Evolutionary conservation across 2,888 invertebrate species (phyloP), one percentile per base, ranked within the genome.

Genomic region (Philereme transversata): DNA sequence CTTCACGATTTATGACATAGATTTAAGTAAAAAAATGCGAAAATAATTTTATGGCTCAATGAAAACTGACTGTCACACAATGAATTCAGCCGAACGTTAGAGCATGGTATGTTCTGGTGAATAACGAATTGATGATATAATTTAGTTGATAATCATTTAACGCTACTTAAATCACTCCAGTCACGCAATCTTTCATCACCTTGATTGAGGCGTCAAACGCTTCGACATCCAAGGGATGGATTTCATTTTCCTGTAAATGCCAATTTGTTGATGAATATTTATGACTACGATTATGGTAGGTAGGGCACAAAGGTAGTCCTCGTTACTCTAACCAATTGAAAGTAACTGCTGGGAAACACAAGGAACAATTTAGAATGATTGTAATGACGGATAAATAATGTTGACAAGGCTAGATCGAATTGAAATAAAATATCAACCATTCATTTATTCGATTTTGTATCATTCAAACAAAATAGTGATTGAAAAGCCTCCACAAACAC

Each of bases 131-230:
- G 62, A 70, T 64, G 69, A 57, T 70, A 70, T 64, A 71, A 65
- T 61, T 73, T 70, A 69, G 64, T 71, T 59, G 59, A 64, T 53
- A 64, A 60, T 64, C 61, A 60, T 63, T 71, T 68, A 74, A 71
- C 70, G 66, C 71, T 69, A 74, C 77, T 80, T 79, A 77, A 74
- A 68, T 48, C 75, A 82, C 69, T 68, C 54, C 55, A 57, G 60
- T 71, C 72, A 77, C 76, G 74, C 78, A 68, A 76, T 75, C 75
- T 79, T 73, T 78, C 77, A 71, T 90, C 90, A 92, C 92, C 92
- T 92, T 92, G 70, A 92, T 91, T 60, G 88, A 91, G 56, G 90
- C 87, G 77, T 91, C 91, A 77, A 91, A 91, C 64, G 90, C 90
- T 69, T 91, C 88, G 79, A 91, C 86, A 75, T 91, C 90, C 65